Base-by-base conservation (phyloP, 2,113 vertebrate species). In the Myrmecobius fasciatus region DNA sequence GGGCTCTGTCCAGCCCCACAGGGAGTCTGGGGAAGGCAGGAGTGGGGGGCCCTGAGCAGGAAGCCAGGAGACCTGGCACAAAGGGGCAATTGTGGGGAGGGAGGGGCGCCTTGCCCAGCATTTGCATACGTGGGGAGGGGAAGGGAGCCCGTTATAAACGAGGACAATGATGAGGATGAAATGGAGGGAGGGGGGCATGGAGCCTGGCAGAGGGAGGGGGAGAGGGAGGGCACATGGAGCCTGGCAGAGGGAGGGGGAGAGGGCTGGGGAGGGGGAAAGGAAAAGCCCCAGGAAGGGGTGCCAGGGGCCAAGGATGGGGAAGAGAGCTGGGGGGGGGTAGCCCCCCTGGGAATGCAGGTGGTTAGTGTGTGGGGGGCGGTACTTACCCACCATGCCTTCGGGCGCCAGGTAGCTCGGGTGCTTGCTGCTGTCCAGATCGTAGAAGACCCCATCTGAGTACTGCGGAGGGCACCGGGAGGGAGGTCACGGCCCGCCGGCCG, bases 381-480 rank as follows among this genome's bases (percentile, higher is more conserved):
- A 95, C 94, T 97, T 94, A 96, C 97, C 97, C 36, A 95, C 93
- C 46, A 93, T 94, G 67, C 96, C 97, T 8, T 98, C 97, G 89
- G 97, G 96, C 20, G 98, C 97, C 0, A 96, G 52, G 95, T 97
- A 98, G 54, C 92, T n/a, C 51, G 96, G 60, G 43, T 97, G 97
- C 31, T 97, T 96, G 89, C 96, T 96, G 43, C 96, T 95, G 47
- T 98, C 98, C 94, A 98, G 90, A 53, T 98, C 97, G 0, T 97
- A 98, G 93, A 98, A 97, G 93, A 97, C 75, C 0, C 97, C 96
- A 46, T 98, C 98, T 11, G 98, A 92, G 94, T 98, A 98, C 97
- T 98, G 93, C 53, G 14, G n/a, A 52, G 88, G 53, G 22, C 52
- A 49, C 28, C 3, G 0, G 88, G 20, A 60, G 43, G 88, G 31